Conservation (phyloP, 2,113 vertebrate species). For the Butastur rufipennis region DNA sequence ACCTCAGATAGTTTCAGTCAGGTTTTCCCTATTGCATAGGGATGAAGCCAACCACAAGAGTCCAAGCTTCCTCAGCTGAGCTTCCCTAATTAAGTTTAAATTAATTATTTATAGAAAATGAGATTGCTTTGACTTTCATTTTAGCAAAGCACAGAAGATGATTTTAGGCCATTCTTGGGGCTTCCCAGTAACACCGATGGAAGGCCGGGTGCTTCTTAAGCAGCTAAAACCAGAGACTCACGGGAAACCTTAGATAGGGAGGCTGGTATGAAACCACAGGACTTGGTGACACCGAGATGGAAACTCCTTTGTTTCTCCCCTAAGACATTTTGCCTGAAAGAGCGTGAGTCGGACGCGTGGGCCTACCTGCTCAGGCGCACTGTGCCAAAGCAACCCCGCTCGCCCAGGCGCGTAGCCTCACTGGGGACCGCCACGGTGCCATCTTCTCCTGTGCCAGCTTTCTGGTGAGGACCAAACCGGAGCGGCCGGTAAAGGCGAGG, state of each 20-base stretch:
- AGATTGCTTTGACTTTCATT: not conserved
- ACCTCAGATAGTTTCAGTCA: not conserved
- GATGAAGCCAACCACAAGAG: not conserved
- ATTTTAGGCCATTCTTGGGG: not conserved
- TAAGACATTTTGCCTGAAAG: not conserved
- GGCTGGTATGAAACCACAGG: not conserved
- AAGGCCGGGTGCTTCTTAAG: not conserved
- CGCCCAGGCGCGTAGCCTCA: not conserved
- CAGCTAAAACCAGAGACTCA: not conserved
- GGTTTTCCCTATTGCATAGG: not conserved
- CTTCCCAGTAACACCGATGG: not conserved
- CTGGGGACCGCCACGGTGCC: not conserved
- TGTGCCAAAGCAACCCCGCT: not conserved
- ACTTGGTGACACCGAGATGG: no score
- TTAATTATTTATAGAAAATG: not conserved
- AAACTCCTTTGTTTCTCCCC: not conserved
- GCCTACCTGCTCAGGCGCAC: not conserved
- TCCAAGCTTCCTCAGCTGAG: not conserved
- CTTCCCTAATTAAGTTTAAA: not conserved
- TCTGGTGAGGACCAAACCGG: not conserved
- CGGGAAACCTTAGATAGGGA: not conserved
- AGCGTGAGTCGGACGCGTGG: fast-evolving
- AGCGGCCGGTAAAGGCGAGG: not conserved
- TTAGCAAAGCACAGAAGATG: not conserved
- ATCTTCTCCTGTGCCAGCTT: not conserved